A percentile compares a stretch with the other conserved stretches of the same genome.
These are phyloP conservation scores for Neotoxoptera formosana DNA, from an alignment of 1,140 invertebrate genomes.

Conservation along the genomic window DNA sequence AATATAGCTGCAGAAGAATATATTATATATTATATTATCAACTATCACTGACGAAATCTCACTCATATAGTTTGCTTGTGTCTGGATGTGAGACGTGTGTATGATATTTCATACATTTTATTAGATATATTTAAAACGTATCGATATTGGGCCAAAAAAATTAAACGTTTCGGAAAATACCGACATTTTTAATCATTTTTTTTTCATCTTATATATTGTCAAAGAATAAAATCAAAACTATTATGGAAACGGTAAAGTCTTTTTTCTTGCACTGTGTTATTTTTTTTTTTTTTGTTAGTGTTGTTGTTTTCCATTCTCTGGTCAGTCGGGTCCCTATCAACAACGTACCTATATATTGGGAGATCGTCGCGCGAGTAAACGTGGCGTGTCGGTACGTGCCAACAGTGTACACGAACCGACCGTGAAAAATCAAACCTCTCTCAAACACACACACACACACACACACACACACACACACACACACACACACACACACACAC, in stretches of 20 bases:
- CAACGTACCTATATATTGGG: not conserved
- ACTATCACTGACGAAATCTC: not conserved
- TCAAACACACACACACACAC: not conserved
- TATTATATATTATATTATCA: not conserved
- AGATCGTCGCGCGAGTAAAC: slow-evolving; percentile 43
- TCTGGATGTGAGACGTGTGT: not conserved
- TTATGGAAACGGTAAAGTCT: slow-evolving; percentile 47
- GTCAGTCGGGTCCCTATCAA: slow-evolving; percentile 46
- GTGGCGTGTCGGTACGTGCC: slow-evolving; percentile 56
- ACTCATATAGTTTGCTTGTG: not conserved
- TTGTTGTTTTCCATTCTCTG: slow-evolving; percentile 21
- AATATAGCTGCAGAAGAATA: not conserved
- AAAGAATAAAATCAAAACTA: slow-evolving; percentile 13
- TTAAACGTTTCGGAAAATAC: slow-evolving; percentile 29
- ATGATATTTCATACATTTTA: not conserved
- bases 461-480: too few species aligned
- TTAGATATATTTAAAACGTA: not conserved
- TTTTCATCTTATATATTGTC: not conserved
- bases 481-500: not conserved
- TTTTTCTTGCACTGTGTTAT: slow-evolving; percentile 32
- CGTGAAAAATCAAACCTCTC: slow-evolving; percentile 43
- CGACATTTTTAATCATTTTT: not conserved
- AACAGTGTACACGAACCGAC: slow-evolving; percentile 56
- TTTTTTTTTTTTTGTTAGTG: slow-evolving; percentile 26
- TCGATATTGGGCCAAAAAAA: not conserved